Evolutionary conservation across 2,888 invertebrate species (phyloP), one percentile per base, ranked within the genome.

Genomic region (Eueremaeus valkanovi): DNA sequence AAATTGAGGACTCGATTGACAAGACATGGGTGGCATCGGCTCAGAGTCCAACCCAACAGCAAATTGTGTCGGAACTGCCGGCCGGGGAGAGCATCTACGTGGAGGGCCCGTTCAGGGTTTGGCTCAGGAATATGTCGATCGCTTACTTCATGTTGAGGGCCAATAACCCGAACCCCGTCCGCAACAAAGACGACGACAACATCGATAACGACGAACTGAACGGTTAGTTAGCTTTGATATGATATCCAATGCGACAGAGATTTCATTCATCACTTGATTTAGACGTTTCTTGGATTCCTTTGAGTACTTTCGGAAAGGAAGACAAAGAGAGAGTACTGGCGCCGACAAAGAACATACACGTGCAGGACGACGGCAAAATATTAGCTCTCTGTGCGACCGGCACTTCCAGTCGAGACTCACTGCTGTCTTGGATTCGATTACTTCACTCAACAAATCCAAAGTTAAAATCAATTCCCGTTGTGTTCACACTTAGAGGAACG

Each of bases 11-110:
- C 80, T 87, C 92, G 0, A 81, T 90, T 55, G 95, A 95, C 81
- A 88, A 93, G 80, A 96, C 95, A 0, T 97, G 95, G 93, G 89
- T 97, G 79, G 90, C 94, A 0, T 93, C 92, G 82, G 92, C 90
- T 0, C 93, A 93, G 83, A 92, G 93, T 83, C 87, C 87, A 11
- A 85, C 85, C 0, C 97, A 97, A 82, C 86, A 87, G 80, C 83
- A 88, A 66, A 84, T 97, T 9, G 82, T 96, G 18, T 83, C 84
- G 0, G 86, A 88, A 74, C 92, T 90, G 84, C 82, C 84, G 0
- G 82, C 79, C 77, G 85, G 86, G 79, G 86, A 86, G 79, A 90
- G 89, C 0, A 82, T 96, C 42, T 90, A 88, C 81, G 90, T 97
- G 1, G 92, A 93, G 84, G 97, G 96, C 0, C 90, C 93, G 0